Percentiles rank a stretch among this genome's conserved stretches.
Conservation (phyloP, 2,113 vertebrate genomes). For the Emydura subglobosa region DNA sequence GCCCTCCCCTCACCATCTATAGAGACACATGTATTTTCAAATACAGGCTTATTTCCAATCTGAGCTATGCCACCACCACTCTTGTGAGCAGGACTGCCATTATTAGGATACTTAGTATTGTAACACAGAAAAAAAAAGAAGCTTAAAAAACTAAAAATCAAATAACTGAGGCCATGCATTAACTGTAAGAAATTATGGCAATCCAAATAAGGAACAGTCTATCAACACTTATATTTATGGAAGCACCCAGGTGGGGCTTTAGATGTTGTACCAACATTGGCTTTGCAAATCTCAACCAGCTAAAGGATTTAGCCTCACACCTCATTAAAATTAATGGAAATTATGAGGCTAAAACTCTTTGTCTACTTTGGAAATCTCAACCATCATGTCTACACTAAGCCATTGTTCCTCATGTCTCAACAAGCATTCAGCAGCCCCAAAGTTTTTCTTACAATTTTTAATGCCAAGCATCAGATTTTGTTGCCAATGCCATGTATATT, state of each 20-base stretch:
- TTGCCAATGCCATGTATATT: neutral
- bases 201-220: neutral
- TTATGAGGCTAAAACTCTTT: neutral
- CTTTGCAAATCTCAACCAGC: rapidly evolving
- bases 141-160: neutral
- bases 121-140: neutral
- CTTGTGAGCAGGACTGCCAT: neutral
- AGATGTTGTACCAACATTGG: neutral
- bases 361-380: neutral
- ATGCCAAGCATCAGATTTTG: neutral
- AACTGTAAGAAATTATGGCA: neutral
- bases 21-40: neutral
- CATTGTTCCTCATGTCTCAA: neutral
- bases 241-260: neutral
- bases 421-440: neutral
- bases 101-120: neutral
- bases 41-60: rapidly evolving
- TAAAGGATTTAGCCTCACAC: neutral
- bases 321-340: constrained; percentile 8
- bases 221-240: neutral
- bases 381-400: neutral
- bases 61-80: neutral
- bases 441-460: neutral
- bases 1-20: neutral
- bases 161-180: neutral